Evolutionary conservation across 2,797 vertebrate species (phyloP).

Genomic region (Neosalanx taihuensis): DNA sequence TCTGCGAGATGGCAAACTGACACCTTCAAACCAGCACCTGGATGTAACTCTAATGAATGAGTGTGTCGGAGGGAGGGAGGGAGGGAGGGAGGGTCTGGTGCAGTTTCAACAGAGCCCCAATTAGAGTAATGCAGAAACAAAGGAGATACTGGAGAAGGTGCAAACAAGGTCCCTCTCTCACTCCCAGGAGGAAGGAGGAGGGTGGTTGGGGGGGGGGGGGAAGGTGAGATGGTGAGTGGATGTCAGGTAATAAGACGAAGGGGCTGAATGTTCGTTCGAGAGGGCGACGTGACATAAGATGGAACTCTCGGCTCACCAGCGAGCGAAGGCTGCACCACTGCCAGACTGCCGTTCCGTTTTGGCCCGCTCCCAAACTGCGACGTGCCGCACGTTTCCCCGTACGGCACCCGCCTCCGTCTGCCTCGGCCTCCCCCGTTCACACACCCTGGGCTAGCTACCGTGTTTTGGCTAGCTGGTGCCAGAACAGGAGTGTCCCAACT

Average conservation of each 20-base stretch:
- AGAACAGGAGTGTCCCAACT: constrained; percentile 10
- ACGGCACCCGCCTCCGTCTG: constrained; percentile 8
- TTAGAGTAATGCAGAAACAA: constrained; percentile 58
- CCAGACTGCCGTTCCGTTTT: neutral
- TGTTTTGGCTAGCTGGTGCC: constrained; percentile 34
- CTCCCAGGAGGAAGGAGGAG: neutral
- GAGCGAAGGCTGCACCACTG: neutral
- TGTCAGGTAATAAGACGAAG: neutral
- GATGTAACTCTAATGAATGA: neutral
- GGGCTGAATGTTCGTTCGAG: neutral
- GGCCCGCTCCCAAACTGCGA: too few relatives aligned
- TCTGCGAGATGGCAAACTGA: constrained; percentile 13
- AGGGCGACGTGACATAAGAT: neutral
- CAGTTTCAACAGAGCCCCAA: constrained; percentile 30
- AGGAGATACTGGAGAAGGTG: constrained; percentile 45
- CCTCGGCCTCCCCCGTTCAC: neutral
- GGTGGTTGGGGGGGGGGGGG: neutral
- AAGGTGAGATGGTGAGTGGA: neutral
- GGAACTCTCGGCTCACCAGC: neutral
- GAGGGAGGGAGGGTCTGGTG: constrained; percentile 23
- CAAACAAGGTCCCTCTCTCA: constrained; percentile 58
- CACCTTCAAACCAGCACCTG: neutral
- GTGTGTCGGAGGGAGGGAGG: neutral
- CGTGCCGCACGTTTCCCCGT: neutral
- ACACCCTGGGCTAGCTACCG: constrained; percentile 22